Base-by-base conservation (phyloP, 2,113 vertebrate species). In the Boleophthalmus pectinirostris region DNA sequence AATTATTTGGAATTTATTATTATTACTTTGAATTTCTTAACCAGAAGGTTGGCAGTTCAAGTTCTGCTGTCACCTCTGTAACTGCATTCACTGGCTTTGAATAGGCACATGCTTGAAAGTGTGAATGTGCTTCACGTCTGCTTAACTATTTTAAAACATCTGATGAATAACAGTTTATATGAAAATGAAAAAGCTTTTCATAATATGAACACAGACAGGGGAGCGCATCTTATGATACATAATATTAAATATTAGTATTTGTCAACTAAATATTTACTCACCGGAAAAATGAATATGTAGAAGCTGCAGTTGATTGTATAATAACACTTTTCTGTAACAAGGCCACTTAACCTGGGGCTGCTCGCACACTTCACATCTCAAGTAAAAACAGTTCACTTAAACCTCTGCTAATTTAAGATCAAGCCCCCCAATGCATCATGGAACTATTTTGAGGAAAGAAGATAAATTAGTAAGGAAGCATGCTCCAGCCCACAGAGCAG, bases 361-460 rank as follows among this genome's bases (percentile, higher is more conserved):
- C 58, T 33, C 25, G 6, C 1, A 61, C 58, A 61, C 58, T 9
- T 33, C 15, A 20, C 58, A 33, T 15, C 15, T 61, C 15, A 29
- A 33, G 25, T 61, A 61, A 61, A 20, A 60, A 20, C 51, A 25
- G 25, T 61, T 61, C 24, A 61, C 24, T 25, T 60, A 33, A 15
- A 20, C 25, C 58, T 61, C 58, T 20, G 15, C 24, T 61, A 33
- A 61, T 61, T 61, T 18, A 61, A 33, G 24, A 33, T 33, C 25
- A 61, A 33, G 58, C 25, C 25, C 23, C 58, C 25, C 58, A 33
- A 61, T 35, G 58, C 58, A 61, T 29, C 15, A 33, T 61, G 25
- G 24, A 29, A 61, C 58, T 61, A 61, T 61, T 33, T 33, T 61
- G 58, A 61, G 24, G 25, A 61, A 25, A 61, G 5, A 61, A 33